phyloP scores from a whole-genome alignment of 2,797 vertebrate species.

The Sebastes diaconus region DNA sequence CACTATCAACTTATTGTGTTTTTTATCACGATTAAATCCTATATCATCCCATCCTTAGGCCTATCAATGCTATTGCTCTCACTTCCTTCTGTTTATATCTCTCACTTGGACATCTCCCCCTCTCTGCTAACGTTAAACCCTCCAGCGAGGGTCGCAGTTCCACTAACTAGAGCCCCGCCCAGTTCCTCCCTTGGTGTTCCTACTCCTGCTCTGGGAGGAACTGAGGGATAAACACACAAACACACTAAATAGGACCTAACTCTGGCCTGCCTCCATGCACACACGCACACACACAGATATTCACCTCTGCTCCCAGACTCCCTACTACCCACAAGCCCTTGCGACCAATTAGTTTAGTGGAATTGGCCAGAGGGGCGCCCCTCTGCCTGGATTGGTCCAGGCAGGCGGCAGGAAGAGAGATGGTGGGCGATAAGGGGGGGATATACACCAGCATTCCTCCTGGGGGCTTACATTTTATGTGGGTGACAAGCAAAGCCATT shows the following conservation, averaged over 20 bases:
- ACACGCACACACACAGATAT: slow-evolving; percentile 16
- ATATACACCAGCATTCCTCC: slow-evolving; percentile 31
- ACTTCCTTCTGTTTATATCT: background rate
- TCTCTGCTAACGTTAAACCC: slow-evolving; percentile 18
- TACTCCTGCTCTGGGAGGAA: slow-evolving; percentile 35
- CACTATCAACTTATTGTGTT: too few species aligned
- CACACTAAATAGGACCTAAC: slow-evolving; percentile 8
- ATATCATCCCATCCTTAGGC: background rate
- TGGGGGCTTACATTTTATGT: slow-evolving; percentile 17
- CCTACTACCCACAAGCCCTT: slow-evolving; percentile 34
- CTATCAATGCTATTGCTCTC: background rate
- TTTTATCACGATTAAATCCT: too few species aligned
- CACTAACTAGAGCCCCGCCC: slow-evolving; percentile 19
- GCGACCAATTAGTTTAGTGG: slow-evolving; percentile 41
- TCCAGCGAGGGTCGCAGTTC: slow-evolving; percentile 19
- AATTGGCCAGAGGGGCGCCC: slow-evolving; percentile 29
- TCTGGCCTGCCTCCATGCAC: background rate
- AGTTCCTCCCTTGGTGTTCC: slow-evolving; percentile 21
- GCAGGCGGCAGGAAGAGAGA: slow-evolving; percentile 37
- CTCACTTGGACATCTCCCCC: background rate
- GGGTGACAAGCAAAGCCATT: slow-evolving; percentile 37
- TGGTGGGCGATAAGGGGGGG: slow-evolving; percentile 26
- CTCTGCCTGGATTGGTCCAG: slow-evolving; percentile 27
- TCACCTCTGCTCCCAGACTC: slow-evolving; percentile 12
- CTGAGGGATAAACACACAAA: slow-evolving; percentile 29